These are phyloP conservation scores for Shargacucullia verbasci DNA, from an alignment of 2,888 invertebrate species.

Conservation along the genomic window DNA sequence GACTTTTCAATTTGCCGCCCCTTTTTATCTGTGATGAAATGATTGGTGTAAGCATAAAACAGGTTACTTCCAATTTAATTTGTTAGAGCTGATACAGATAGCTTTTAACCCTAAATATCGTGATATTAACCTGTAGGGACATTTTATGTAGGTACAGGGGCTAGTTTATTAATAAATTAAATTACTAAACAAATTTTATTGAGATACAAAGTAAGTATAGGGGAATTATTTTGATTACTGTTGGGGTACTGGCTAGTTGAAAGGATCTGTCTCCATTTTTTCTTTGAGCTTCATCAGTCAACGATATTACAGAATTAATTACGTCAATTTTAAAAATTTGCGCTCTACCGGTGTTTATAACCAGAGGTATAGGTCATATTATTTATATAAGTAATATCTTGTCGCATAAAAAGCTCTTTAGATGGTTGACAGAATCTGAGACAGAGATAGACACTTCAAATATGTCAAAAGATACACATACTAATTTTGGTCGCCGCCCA, in stretches of 20 bases:
- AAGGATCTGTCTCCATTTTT: no score
- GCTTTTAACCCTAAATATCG: slow-evolving; percentile 9
- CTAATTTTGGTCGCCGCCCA: slow-evolving; percentile 26
- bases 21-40: slow-evolving; percentile 74
- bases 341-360: no score
- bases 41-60: slow-evolving; percentile 70
- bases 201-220: no score
- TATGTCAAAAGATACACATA: slow-evolving; percentile 13
- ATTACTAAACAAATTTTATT: slow-evolving; percentile 23
- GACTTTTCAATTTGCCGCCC: slow-evolving; percentile 84
- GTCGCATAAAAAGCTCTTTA: no score
- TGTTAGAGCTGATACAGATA: slow-evolving; percentile 27
- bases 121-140: slow-evolving; percentile 14
- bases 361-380: no score
- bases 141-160: slow-evolving; percentile 16
- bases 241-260: no score
- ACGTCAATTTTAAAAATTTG: no score
- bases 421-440: neutral
- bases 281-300: no score
- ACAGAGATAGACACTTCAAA: slow-evolving; percentile 15
- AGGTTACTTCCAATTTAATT: slow-evolving; percentile 58
- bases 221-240: no score
- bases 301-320: no score
- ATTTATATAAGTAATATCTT: no score
- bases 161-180: slow-evolving; percentile 26